phyloP scores from a whole-genome alignment of 2,888 invertebrate species.

The Gonocerus acuteangulatus region DNA sequence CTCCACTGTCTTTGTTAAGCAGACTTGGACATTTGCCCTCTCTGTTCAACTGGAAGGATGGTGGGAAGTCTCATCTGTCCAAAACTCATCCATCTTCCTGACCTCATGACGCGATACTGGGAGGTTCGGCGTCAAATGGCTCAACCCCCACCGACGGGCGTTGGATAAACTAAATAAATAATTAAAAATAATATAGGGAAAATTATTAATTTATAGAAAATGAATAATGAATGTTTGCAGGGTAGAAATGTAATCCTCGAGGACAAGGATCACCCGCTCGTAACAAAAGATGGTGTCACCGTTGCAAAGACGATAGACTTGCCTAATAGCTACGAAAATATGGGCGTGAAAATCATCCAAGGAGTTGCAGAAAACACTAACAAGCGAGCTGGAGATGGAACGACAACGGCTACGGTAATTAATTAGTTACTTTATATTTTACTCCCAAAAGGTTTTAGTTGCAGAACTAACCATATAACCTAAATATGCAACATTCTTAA shows the following conservation, averaged over 20 bases:
- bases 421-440: not conserved
- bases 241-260: conserved; percentile 42
- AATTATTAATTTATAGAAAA: too few relatives aligned
- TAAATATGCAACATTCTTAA: too few relatives aligned
- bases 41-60: too few relatives aligned
- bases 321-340: conserved; percentile 38
- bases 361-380: conserved; percentile 38
- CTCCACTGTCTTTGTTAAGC: too few relatives aligned
- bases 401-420: conserved; percentile 40
- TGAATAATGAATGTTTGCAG: conserved; percentile 46
- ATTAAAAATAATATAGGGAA: too few relatives aligned
- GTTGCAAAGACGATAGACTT: conserved; percentile 40
- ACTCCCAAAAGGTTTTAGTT: not conserved
- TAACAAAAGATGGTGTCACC: conserved; percentile 41
- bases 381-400: conserved; percentile 40
- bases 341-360: conserved; percentile 39
- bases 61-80: too few relatives aligned
- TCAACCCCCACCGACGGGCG: too few relatives aligned
- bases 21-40: too few relatives aligned
- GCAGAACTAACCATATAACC: not conserved
- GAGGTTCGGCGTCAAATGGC: too few relatives aligned
- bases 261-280: conserved; percentile 36
- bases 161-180: too few relatives aligned
- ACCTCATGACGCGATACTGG: too few relatives aligned
- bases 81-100: too few relatives aligned